Conservation (phyloP, 2,797 vertebrate species). For the Neosilurus hyrtlii region DNA sequence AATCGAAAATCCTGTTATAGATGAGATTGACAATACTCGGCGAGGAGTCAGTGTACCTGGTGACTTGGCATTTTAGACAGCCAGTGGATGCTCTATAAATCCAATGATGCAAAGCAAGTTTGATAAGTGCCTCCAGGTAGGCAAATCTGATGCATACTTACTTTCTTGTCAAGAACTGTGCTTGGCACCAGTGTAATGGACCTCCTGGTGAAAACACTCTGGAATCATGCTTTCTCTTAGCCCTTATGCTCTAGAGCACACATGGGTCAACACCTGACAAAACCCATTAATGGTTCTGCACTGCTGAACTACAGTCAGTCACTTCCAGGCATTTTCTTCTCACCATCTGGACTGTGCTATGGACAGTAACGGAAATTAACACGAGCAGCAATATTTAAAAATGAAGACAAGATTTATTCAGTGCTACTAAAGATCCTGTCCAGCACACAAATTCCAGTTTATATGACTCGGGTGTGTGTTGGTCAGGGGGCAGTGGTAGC, state of each 20-base stretch:
- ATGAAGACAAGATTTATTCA: neutral
- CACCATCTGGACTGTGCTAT: neutral
- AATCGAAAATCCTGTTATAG: neutral
- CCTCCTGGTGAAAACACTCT: constrained; percentile 6
- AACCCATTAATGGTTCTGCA: neutral
- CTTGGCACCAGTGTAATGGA: neutral
- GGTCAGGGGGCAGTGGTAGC: constrained; percentile 62
- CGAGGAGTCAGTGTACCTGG: neutral
- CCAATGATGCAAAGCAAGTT: neutral
- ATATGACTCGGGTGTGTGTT: neutral
- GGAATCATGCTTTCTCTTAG: neutral
- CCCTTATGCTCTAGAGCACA: neutral
- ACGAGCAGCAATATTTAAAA: neutral
- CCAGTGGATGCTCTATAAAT: neutral
- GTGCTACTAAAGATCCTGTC: neutral
- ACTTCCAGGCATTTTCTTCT: neutral
- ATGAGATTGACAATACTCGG: too few relatives aligned
- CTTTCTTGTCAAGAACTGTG: neutral
- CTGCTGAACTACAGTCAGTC: neutral
- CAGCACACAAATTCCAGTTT: neutral
- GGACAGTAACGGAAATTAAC: constrained; percentile 8
- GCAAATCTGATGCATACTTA: neutral
- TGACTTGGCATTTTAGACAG: neutral
- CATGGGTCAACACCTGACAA: neutral
- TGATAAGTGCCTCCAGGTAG: neutral